A percentile compares a stretch with the other conserved stretches of the same genome.
Conservation (phyloP, 2,888 invertebrate genomes). For the Zonitis immaculata region DNA sequence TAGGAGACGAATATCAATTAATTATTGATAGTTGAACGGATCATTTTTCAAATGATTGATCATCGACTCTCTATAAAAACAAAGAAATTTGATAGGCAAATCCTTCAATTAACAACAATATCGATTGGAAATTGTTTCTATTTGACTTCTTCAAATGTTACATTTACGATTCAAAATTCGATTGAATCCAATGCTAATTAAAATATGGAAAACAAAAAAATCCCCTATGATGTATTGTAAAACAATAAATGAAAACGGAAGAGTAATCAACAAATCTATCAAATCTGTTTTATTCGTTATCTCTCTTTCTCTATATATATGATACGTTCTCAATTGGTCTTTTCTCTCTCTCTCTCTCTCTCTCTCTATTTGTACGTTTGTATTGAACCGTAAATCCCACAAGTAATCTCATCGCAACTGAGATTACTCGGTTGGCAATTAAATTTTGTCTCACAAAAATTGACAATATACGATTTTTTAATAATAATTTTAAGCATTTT, state of each 20-base stretch:
- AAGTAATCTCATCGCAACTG: slow-evolving; percentile 4
- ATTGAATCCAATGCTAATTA: neutral
- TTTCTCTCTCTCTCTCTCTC: too few species aligned
- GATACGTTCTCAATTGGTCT: too few species aligned
- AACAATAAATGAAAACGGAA: neutral
- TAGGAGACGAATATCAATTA: too few species aligned
- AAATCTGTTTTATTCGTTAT: neutral
- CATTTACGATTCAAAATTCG: neutral
- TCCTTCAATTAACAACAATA: too few species aligned
- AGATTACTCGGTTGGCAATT: slow-evolving; percentile 8
- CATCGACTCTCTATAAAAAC: too few species aligned
- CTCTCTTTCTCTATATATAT: neutral
- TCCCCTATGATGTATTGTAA: neutral
- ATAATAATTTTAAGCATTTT: too few species aligned
- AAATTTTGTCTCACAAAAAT: slow-evolving; percentile 5
- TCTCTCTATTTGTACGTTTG: neutral
- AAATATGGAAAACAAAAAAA: neutral
- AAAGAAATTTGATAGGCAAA: too few species aligned
- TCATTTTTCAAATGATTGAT: too few species aligned
- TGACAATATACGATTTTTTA: neutral
- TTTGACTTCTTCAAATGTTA: too few species aligned
- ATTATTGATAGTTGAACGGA: too few species aligned
- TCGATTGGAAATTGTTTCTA: too few species aligned
- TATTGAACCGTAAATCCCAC: slow-evolving; percentile 2
- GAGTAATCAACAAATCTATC: neutral